Evolutionary conservation across 2,888 invertebrate species (phyloP).

Genomic region (Sinelater perroti): DNA sequence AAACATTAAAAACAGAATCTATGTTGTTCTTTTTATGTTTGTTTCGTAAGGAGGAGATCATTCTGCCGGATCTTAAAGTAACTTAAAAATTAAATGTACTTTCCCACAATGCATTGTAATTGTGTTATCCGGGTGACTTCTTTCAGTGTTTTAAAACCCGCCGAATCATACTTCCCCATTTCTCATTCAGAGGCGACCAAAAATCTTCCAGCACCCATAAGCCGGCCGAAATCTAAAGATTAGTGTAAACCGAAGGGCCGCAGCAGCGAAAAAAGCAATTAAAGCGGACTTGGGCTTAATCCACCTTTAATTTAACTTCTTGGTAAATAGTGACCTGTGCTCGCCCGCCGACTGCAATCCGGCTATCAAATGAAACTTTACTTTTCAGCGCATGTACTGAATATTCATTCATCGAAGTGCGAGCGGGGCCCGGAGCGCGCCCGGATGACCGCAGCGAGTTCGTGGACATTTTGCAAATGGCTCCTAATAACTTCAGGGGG

Average conservation of each 20-base stretch:
- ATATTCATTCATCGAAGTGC: conserved; percentile 39
- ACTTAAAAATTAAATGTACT: too few relatives aligned
- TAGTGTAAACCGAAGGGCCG: conserved; percentile 1
- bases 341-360: conserved; percentile 37
- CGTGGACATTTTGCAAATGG: conserved; percentile 37
- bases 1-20: too few relatives aligned
- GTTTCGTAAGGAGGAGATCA: too few relatives aligned
- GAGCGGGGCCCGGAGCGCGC: conserved; percentile 28
- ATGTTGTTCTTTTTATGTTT: too few relatives aligned
- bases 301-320: conserved; percentile 36
- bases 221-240: conserved; percentile 8
- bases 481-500: conserved; percentile 30
- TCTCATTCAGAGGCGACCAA: neutral
- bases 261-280: conserved; percentile 32
- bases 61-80: too few relatives aligned
- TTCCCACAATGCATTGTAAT: too few relatives aligned
- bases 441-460: conserved; percentile 33
- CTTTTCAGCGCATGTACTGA: conserved; percentile 43
- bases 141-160: too few relatives aligned
- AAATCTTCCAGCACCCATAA: neutral
- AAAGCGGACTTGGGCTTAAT: conserved; percentile 25
- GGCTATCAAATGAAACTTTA: conserved; percentile 44
- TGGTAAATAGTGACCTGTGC: conserved; percentile 38
- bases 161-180: neutral
- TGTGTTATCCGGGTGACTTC: too few relatives aligned